Base-by-base conservation (phyloP, 2,888 invertebrate genomes). In the Pollenia griseotomentosa region DNA sequence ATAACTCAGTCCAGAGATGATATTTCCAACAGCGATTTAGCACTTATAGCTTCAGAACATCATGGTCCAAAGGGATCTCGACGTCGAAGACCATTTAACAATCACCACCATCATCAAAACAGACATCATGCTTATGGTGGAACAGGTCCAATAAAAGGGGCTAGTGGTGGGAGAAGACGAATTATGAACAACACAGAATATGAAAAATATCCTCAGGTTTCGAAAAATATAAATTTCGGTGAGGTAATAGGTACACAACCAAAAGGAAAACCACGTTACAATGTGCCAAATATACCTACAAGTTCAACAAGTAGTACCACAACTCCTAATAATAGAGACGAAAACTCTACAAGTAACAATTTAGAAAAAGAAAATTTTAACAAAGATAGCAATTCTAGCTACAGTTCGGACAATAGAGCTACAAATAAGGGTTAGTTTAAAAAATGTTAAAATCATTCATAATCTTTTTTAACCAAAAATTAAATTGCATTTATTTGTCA, bases 141-240 rank as follows among this genome's bases (percentile, higher is more conserved):
- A 5, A 9, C 42, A 16, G 68, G 19, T 12, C 2, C 57, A 8
- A 61, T 46, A 57, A 16, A 63, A 12, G 23, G 33, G 9, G 59
- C 44, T n/a, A 61, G 59, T 44, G 71, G 46, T n/a, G 71, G 75
- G 19, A 85, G 75, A 4, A 89, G 91, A 4, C 89, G 89, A 46
- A 88, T 88, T 16, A 51, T 0, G 14, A 55, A 90, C 3, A 91
- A 90, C 3, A 90, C 90, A 5, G 90, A 91, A 79, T 91, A 92
- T 53, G 91, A 93, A 85, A 92, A 90, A 83, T 93, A 92, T 71
- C 87, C 90, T 10, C 90, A 89, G 10, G 63, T 78, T 11, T 57
- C 83, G 10, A 65, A 81, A 51, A 85, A 42, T 51, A 61, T 68
- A 66, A 66, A 71, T 59, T 59, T 42, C 12, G 73, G 73, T 12